Base-by-base conservation (phyloP, 2,888 invertebrate genomes). In the Drosophila anceps region DNA sequence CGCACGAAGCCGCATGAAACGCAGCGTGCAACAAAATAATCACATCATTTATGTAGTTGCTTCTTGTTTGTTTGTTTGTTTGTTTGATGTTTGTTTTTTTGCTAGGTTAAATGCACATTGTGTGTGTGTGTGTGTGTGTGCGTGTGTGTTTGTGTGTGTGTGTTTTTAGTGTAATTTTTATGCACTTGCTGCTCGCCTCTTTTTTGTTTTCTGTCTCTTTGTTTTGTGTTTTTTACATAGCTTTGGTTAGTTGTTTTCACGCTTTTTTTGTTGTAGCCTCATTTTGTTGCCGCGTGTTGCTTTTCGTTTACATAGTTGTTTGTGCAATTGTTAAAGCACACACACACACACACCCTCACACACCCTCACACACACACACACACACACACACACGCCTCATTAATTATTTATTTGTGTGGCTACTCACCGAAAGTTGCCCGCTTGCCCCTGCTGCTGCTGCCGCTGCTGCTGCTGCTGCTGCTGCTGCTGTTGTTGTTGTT, bases 321-420 rank as follows among this genome's bases (percentile, higher is more conserved):
- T 84, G 65, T 71, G 62, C 62, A 73, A 76, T 76, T 82, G 73
- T 72, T 71, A 67, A 69, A 74, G 61, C 39, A 37, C 12, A 39
- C 54, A 53, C 37, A 53, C 33, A 24, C 24, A 70, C 75, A 73
- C 46, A 69, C 61, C 12, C 20, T 69, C 60, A 35, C 48, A 48
- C 18, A 13, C 29, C 31, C 63, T 54, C 53, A 10, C 15, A 24
- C 37, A 70, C 60, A 29, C 33, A 20, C 51, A 20, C 20, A 48
- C 20, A 51, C 35, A 13, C 59, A 57, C 64, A 71, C 69, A 71
- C 41, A 69, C 63, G 72, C 69, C 75, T 76, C 75, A 85, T 86
- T 75, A 81, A 85, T 79, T 81, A 81, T 79, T 84, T 83, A 85
- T 77, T 81, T 77, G 64, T 71, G 68, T 71, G 60, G 63, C 69